Evolutionary conservation across 2,888 invertebrate species (phyloP), one percentile per base, ranked within the genome.

Genomic region (Plutella xylostella): DNA sequence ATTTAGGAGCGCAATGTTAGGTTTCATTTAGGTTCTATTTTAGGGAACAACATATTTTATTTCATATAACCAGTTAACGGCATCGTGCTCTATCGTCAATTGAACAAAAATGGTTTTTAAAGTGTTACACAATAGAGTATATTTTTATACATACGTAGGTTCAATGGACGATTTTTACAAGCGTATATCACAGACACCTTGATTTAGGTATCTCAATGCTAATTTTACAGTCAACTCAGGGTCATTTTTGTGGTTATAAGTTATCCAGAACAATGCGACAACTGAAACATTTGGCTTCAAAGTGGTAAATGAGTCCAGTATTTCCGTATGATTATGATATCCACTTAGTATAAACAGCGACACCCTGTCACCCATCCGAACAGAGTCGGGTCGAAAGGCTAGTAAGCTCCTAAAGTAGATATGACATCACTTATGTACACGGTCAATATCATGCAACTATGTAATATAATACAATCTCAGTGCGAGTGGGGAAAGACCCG

Each of bases 281-380:
- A 19, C 19, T 14, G 17, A 45, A 20, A 20, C 3, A 14, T 20
- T 20, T 19, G 37, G 18, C 18, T 20, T 20, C 4, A 25, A 39
- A 45, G 38, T 45, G 33, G 19, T 2, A 40, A 31, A 39, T 25
- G 19, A 40, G n/a, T 4, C 28, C n/a, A n/a, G 28, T n/a, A 21
- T 17, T 41, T 19, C 42, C 20, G 52, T 63, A 63, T 70, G 72
- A 75, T 72, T 70, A 76, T 72, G 72, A 72, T 65, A 66, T 74
- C 63, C 61, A 61, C 80, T 78, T 79, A 80, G 73, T 70, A 71
- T 72, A 71, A 76, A 65, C 74, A 77, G 78, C 80, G 80, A 75
- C 76, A 80, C 82, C 82, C 82, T 83, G 82, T 82, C 77, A 77
- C 70, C 80, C 78, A 71, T 76, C 80, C 82, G 80, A 72, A 69